Evolutionary conservation across 2,888 invertebrate species (phyloP).

Genomic region (Synergus gifuensis): DNA sequence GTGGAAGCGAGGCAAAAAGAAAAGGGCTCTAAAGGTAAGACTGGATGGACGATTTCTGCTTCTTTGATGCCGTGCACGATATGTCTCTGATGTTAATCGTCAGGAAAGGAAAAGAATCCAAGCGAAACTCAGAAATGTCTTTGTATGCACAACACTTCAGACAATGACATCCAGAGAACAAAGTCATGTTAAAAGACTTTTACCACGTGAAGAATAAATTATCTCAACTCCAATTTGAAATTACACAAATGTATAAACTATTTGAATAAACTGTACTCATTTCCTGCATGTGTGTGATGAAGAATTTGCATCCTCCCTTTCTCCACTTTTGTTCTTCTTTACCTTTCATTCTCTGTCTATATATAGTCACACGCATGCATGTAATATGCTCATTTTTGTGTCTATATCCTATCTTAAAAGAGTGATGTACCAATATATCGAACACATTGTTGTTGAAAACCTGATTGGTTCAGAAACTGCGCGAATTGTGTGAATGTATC

Average conservation of each 20-base stretch:
- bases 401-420: no score
- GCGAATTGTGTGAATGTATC: no score
- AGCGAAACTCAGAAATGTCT: background rate
- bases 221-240: no score
- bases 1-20: background rate
- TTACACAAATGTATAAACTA: background rate
- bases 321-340: background rate
- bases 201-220: background rate
- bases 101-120: background rate
- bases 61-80: background rate
- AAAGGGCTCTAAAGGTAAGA: background rate
- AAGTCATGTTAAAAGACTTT: background rate
- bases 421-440: no score
- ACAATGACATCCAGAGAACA: background rate
- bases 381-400: background rate
- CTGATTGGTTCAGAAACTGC: no score
- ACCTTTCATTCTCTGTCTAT: background rate
- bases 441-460: no score
- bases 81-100: background rate
- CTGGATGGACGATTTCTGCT: conserved; percentile 5
- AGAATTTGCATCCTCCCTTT: conserved; percentile 26
- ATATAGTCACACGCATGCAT: conserved; percentile 19
- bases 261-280: background rate
- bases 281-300: background rate
- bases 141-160: background rate